Evolutionary conservation across 2,113 vertebrate genomes (phyloP).

Genomic region (Lamprotornis superbus): DNA sequence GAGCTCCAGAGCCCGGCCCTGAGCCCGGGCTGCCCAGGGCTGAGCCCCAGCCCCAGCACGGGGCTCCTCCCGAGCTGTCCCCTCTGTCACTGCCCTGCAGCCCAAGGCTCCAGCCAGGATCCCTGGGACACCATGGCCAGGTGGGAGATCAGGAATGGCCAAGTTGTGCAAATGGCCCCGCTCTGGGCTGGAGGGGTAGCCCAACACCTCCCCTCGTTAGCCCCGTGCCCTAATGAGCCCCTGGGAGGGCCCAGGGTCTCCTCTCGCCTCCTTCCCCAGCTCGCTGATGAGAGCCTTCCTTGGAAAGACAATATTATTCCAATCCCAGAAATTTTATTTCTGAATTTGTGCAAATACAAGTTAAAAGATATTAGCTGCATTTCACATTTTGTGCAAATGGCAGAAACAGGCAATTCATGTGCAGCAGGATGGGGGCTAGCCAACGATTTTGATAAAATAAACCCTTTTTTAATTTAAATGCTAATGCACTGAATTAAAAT

Average conservation of each 20-base stretch:
- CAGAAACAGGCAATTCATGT: constrained; percentile 80
- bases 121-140: accelerated
- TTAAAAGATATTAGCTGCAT: constrained; percentile 79
- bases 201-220: not conserved
- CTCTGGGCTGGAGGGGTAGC: not conserved
- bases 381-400: constrained; percentile 79
- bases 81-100: accelerated
- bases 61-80: accelerated
- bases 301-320: constrained; percentile 79
- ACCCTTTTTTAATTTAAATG: constrained; percentile 99
- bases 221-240: not conserved
- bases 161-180: not conserved
- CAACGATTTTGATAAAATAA: constrained; percentile 86
- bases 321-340: constrained; percentile 80
- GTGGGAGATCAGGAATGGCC: not conserved
- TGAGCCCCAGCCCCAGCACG: accelerated
- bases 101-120: accelerated
- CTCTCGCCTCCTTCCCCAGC: not conserved
- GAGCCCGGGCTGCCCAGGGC: not conserved
- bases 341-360: constrained; percentile 81
- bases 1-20: accelerated
- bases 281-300: constrained; percentile 65
- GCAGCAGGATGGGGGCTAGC: constrained; percentile 76
- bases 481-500: constrained; percentile 99
- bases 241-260: not conserved